Conservation (phyloP, 2,888 invertebrate species). For the Gortyna flavago region DNA sequence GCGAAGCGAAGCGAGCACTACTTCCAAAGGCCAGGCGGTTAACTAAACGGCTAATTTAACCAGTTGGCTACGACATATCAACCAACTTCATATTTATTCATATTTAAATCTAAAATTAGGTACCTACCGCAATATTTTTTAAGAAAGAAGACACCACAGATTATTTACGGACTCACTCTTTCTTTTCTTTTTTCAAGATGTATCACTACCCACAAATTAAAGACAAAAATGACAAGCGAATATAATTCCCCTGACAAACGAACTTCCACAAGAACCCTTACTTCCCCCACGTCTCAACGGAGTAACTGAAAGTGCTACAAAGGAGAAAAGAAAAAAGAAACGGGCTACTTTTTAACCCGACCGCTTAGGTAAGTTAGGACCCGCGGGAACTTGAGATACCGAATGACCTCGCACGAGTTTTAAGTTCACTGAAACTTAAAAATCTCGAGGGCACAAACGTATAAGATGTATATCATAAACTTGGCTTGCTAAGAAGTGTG, state of each 20-base stretch:
- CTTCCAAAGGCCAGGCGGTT: no score
- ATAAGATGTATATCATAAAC: constrained; percentile 40
- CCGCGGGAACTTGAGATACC: constrained; percentile 51
- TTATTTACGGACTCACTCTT: background rate
- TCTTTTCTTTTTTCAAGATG: background rate
- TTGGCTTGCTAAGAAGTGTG: constrained; percentile 24
- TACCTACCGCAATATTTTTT: background rate
- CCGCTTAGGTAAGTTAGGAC: constrained; percentile 61
- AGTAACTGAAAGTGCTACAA: constrained; percentile 39
- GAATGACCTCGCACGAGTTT: constrained; percentile 49
- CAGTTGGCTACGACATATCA: no score
- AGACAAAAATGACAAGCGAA: constrained; percentile 39
- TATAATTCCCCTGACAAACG: constrained; percentile 25
- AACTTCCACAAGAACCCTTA: constrained; percentile 45
- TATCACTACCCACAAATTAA: constrained; percentile 17
- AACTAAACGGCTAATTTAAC: no score
- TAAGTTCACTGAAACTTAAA: constrained; percentile 59
- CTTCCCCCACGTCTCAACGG: constrained; percentile 39
- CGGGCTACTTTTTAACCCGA: constrained; percentile 55
- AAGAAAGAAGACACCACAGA: background rate
- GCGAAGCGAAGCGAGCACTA: no score
- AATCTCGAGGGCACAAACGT: constrained; percentile 42
- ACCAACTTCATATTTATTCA: background rate
- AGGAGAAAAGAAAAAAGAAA: constrained; percentile 46
- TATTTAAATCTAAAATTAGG: background rate